Evolutionary conservation across 1,140 invertebrate genomes (phyloP).

Genomic region (Drosophila gunungcola): DNA sequence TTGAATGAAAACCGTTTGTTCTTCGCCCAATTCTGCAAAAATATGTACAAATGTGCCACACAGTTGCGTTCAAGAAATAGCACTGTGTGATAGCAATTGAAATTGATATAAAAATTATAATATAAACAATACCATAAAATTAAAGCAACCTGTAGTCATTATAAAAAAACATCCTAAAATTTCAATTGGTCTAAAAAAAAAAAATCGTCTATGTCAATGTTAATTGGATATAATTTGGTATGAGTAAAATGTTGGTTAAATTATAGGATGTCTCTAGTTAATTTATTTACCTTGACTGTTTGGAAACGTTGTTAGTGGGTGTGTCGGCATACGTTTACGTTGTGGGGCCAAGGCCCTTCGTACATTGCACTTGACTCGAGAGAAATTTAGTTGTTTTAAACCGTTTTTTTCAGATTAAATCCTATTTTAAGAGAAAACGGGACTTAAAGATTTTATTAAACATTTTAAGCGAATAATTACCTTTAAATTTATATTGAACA

Average conservation of each 20-base stretch:
- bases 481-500: too few relatives aligned
- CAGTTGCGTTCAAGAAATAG: neutral
- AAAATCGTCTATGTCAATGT: neutral
- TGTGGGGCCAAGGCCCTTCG: constrained; percentile 30
- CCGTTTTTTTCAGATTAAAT: neutral
- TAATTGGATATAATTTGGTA: neutral
- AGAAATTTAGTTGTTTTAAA: neutral
- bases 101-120: neutral
- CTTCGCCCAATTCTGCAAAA: constrained; percentile 8
- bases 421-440: too few relatives aligned
- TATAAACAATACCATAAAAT: neutral
- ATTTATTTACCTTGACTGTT: neutral
- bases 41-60: constrained; percentile 4
- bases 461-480: too few relatives aligned
- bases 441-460: too few relatives aligned
- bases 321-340: constrained; percentile 1
- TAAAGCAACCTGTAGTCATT: neutral
- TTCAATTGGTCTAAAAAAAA: neutral
- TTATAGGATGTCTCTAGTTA: neutral
- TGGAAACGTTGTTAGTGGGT: constrained; percentile 1
- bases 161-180: too few relatives aligned
- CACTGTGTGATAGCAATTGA: too few relatives aligned
- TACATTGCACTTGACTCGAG: constrained; percentile 24
- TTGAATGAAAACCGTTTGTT: constrained; percentile 28
- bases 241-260: neutral